A percentile compares a stretch with the other conserved stretches of the same genome.
phyloP scores from a whole-genome alignment of 2,888 invertebrate species.

The Osedax frankpressi region DNA sequence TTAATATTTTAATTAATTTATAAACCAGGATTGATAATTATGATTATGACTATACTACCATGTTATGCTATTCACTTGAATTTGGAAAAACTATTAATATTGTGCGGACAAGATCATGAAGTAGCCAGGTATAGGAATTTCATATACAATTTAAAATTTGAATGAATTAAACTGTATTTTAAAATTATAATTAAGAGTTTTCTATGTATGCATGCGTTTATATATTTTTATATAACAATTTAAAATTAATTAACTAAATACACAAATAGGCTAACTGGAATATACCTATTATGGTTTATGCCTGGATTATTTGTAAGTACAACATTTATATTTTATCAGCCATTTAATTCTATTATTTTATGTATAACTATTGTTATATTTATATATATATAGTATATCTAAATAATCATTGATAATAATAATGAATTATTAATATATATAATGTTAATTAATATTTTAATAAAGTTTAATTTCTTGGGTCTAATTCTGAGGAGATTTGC shows the following conservation, averaged over 20 bases:
- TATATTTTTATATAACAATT: no score
- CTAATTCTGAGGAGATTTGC: neutral
- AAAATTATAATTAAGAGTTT: no score
- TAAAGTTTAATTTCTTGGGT: neutral
- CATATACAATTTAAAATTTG: no score
- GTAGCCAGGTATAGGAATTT: constrained; percentile 16
- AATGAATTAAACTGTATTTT: no score
- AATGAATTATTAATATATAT: neutral
- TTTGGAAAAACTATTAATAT: constrained; percentile 13
- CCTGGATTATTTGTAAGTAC: constrained; percentile 25
- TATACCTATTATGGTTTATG: constrained; percentile 23
- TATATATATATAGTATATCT: neutral
- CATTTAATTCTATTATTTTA: neutral
- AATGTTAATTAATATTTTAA: neutral
- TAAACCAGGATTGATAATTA: neutral
- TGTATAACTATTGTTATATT: neutral
- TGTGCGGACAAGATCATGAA: constrained; percentile 14
- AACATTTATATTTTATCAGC: neutral
- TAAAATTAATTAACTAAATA: no score
- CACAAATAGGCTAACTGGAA: constrained; percentile 25
- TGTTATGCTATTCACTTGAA: constrained; percentile 18
- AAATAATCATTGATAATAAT: neutral
- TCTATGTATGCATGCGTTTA: no score
- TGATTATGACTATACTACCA: constrained; percentile 5
- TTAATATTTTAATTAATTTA: no score